phyloP scores from a whole-genome alignment of 2,113 vertebrate species.

The Girardinichthys multiradiatus region DNA sequence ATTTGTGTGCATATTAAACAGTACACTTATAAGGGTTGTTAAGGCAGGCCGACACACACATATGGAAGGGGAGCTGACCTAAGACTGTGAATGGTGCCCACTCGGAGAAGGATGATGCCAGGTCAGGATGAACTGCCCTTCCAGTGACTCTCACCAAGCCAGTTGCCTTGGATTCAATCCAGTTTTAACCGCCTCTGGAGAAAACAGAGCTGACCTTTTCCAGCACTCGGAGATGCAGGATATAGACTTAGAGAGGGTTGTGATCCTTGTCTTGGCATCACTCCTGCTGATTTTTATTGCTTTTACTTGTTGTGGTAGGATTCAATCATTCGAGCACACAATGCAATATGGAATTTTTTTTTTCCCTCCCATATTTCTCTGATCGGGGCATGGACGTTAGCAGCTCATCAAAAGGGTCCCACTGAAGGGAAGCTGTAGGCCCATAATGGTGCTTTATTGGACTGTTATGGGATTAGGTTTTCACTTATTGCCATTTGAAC shows the following conservation, averaged over 20 bases:
- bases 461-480: conserved; percentile 18
- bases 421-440: not conserved
- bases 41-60: conserved; percentile 17
- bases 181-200: conserved; percentile 44
- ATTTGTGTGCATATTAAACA: conserved; percentile 51
- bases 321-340: conserved; percentile 20
- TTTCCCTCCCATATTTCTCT: conserved; percentile 20
- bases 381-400: conserved; percentile 20
- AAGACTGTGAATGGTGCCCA: conserved; percentile 37
- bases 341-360: conserved; percentile 18
- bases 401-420: conserved; percentile 14
- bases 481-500: conserved; percentile 14
- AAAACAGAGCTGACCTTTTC: conserved; percentile 71
- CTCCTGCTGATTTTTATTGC: conserved; percentile 51
- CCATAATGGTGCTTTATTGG: conserved; percentile 8
- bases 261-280: conserved; percentile 53
- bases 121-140: conserved; percentile 44
- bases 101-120: conserved; percentile 28
- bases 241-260: conserved; percentile 59
- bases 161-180: conserved; percentile 58
- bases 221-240: conserved; percentile 41
- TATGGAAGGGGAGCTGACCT: conserved; percentile 26
- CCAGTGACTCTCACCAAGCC: conserved; percentile 43
- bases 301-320: conserved; percentile 32
- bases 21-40: conserved; percentile 4